These are phyloP conservation scores for Patella caerulea DNA, from an alignment of 2,888 invertebrate genomes.

Conservation along the genomic window DNA sequence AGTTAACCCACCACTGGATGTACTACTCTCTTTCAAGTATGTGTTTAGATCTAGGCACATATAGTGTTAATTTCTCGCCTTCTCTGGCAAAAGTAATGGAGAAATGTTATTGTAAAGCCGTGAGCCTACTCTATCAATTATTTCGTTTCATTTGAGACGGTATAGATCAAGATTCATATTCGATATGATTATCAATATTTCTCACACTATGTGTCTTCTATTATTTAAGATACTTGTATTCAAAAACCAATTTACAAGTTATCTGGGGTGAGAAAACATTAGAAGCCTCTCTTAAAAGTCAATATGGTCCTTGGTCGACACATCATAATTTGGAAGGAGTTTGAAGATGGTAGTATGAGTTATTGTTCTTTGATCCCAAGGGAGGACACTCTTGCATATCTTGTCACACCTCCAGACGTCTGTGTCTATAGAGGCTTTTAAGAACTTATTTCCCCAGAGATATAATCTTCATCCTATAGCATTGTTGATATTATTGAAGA, in stretches of 20 bases:
- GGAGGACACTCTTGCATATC: conserved; percentile 9
- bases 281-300: conserved; percentile 12
- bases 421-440: conserved; percentile 5
- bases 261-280: neutral
- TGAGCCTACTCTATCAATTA: neutral
- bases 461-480: neutral
- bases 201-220: conserved; percentile 5
- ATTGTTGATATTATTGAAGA: conserved; percentile 5
- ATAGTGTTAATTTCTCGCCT: too few species aligned
- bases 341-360: conserved; percentile 1
- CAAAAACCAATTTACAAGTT: conserved; percentile 6
- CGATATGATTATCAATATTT: conserved; percentile 10
- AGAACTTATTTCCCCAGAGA: conserved; percentile 3
- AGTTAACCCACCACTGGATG: too few species aligned
- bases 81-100: too few species aligned
- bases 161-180: neutral
- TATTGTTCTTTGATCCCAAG: conserved; percentile 9
- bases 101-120: too few species aligned
- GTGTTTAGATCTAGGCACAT: too few species aligned
- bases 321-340: neutral
- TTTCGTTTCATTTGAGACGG: neutral
- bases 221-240: conserved; percentile 9
- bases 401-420: neutral
- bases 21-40: too few species aligned
- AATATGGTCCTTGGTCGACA: conserved; percentile 1